Percentiles rank a stretch among this genome's conserved stretches.
Evolutionary conservation across 2,113 vertebrate species (phyloP).

Genomic region (Pituophis catenifer): DNA sequence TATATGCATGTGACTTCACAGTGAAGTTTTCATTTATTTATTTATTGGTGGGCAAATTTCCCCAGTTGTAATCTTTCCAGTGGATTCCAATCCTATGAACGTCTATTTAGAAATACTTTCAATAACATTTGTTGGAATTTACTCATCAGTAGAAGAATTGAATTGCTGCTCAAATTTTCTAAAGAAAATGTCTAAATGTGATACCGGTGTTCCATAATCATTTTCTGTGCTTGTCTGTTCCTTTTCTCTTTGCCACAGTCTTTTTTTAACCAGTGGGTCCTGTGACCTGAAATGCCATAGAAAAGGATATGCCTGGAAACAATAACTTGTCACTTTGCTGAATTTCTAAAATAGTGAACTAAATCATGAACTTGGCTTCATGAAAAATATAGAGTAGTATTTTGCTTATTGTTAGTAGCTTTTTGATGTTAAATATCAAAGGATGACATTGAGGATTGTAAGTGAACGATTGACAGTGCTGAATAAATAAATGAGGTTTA

Average conservation of each 20-base stretch:
- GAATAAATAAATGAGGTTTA: neutral
- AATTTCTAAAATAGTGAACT: neutral
- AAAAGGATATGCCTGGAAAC: neutral
- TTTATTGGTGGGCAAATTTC: neutral
- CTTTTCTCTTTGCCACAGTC: neutral
- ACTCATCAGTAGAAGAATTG: neutral
- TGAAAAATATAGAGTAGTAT: neutral
- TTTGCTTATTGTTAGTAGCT: neutral
- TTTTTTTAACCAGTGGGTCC: neutral
- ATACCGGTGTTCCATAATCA: neutral
- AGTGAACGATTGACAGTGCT: neutral
- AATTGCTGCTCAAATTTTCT: neutral
- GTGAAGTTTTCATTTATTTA: neutral
- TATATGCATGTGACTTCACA: neutral
- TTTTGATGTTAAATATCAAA: slow-evolving; percentile 6
- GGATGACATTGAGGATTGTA: neutral
- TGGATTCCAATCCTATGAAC: neutral
- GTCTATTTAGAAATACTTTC: neutral
- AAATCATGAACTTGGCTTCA: neutral
- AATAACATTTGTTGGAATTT: neutral
- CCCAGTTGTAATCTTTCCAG: neutral
- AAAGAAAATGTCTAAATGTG: neutral
- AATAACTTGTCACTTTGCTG: neutral
- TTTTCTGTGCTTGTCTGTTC: neutral
- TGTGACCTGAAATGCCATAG: neutral